Percentiles rank a stretch among this genome's conserved stretches.
These are phyloP conservation scores for Plecturocebus donacophilus DNA, from an alignment of 2,113 vertebrate genomes.

Conservation along the genomic window DNA sequence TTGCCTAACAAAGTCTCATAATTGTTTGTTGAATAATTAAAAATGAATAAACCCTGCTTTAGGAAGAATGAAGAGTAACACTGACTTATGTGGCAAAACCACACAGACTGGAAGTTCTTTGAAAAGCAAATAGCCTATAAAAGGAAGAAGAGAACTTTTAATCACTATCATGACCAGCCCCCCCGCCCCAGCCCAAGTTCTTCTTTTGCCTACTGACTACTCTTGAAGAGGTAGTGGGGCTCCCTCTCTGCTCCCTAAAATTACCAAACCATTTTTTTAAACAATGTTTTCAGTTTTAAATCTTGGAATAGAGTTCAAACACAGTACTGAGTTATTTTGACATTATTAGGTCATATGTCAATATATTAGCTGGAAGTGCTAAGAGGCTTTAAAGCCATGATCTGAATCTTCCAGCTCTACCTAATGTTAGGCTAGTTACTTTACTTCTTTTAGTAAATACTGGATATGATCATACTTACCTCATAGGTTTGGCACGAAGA, in stretches of 20 bases:
- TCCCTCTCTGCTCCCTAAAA: neutral
- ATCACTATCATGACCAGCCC: neutral
- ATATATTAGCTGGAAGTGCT: neutral
- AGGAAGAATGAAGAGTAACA: slow-evolving; percentile 1
- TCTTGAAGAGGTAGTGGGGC: neutral
- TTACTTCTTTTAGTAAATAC: neutral
- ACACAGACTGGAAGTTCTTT: neutral
- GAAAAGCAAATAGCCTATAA: neutral
- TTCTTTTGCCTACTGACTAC: neutral
- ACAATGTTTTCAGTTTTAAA: neutral
- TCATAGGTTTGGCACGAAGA: neutral
- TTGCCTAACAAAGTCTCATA: neutral
- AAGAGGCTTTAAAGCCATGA: neutral
- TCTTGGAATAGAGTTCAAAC: neutral
- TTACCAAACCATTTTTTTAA: slow-evolving; percentile 28
- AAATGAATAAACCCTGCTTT: slow-evolving; percentile 21
- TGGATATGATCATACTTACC: neutral
- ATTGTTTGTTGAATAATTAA: neutral
- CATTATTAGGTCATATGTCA: neutral
- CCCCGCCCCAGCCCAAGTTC: neutral
- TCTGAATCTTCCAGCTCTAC: neutral
- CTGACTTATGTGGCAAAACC: neutral
- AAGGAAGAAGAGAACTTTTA: neutral
- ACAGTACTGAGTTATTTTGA: neutral
- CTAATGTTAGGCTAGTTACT: neutral